phyloP scores from a whole-genome alignment of 2,888 invertebrate species.

The Andrena marginata region DNA sequence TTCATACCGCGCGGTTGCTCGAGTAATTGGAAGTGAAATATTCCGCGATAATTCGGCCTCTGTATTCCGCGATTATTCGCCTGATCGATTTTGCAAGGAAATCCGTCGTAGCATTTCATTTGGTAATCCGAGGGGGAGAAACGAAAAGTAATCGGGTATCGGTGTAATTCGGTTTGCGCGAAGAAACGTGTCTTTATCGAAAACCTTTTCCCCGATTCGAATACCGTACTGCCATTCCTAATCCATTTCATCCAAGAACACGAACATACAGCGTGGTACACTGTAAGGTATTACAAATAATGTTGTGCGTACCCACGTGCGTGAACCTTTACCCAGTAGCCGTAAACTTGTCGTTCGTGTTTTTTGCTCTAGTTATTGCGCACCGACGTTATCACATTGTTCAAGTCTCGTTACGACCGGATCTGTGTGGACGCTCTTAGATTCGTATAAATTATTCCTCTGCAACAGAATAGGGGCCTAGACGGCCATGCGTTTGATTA shows the following conservation, averaged over 20 bases:
- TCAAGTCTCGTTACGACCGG: conserved; percentile 70
- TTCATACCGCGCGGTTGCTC: neutral
- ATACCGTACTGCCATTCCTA: conserved; percentile 50
- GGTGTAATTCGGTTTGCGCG: neutral
- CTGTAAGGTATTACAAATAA: conserved; percentile 74
- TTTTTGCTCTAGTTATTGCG: conserved; percentile 73
- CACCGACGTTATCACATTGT: conserved; percentile 74
- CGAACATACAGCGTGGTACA: conserved; percentile 66
- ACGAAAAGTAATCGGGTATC: neutral
- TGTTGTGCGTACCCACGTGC: conserved; percentile 76
- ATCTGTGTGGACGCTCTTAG: conserved; percentile 74
- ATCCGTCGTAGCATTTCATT: neutral
- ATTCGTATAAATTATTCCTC: conserved; percentile 39
- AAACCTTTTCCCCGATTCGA: conserved; percentile 33
- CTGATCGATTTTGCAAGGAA: neutral
- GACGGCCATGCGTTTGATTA: conserved; percentile 17
- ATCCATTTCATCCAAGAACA: conserved; percentile 63
- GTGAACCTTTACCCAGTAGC: conserved; percentile 77
- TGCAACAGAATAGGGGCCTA: conserved; percentile 12
- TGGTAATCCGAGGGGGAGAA: neutral
- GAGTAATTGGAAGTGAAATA: neutral
- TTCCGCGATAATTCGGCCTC: neutral
- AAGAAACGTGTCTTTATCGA: neutral
- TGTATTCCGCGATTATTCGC: neutral
- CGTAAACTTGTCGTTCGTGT: conserved; percentile 77